Conservation (phyloP, 1,140 invertebrate genomes). For the Hirudo medicinalis region DNA sequence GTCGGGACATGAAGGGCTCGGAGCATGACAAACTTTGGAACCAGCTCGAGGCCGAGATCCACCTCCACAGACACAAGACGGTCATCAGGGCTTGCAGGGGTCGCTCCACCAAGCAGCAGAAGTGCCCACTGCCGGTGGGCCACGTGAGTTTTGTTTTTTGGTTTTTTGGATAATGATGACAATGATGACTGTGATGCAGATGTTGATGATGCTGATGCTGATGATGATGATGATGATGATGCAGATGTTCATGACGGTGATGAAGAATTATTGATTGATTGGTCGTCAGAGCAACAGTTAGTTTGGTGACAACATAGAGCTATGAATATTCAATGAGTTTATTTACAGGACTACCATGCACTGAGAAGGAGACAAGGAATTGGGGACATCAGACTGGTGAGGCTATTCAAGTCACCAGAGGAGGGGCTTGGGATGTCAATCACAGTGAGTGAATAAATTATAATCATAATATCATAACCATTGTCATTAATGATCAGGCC, state of each 20-base stretch:
- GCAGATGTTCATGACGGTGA: background rate
- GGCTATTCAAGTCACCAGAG: conserved; percentile 51
- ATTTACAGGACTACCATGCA: conserved; percentile 33
- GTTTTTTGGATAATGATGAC: background rate
- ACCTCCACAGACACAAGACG: conserved; percentile 69
- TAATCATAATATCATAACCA: too few species aligned
- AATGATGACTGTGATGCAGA: conserved; percentile 9
- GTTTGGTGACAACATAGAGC: too few species aligned
- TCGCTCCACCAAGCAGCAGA: conserved; percentile 35
- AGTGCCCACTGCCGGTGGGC: conserved; percentile 42
- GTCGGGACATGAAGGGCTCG: conserved; percentile 56
- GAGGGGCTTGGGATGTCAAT: conserved; percentile 68
- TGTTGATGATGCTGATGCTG: background rate
- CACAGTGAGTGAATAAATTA: conserved; percentile 45
- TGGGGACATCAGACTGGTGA: conserved; percentile 40
- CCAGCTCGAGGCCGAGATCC: conserved; percentile 70
- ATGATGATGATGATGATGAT: background rate
- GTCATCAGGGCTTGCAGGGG: conserved; percentile 50
- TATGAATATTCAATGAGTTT: conserved; percentile 13
- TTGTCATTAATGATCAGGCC: too few species aligned
- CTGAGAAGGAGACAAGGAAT: conserved; percentile 41
- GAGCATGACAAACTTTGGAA: conserved; percentile 69
- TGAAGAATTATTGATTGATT: too few species aligned
- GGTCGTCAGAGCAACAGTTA: too few species aligned
- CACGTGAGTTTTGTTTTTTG: conserved; percentile 33